A percentile compares a stretch with the other conserved stretches of the same genome.
Conservation (phyloP, 2,797 vertebrate genomes). For the Spatula clypeata region DNA sequence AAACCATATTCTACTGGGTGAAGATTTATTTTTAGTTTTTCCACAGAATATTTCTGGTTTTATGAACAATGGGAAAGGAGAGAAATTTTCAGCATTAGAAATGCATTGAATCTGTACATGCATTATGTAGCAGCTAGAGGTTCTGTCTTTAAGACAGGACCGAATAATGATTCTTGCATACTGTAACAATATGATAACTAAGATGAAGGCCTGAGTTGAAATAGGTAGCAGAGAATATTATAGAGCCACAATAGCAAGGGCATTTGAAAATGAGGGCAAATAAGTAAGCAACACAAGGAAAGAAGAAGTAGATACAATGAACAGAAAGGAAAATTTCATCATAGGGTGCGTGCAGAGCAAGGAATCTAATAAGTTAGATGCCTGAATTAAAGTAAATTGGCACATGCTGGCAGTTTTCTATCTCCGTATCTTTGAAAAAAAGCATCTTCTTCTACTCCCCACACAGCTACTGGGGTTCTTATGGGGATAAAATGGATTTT, state of each 20-base stretch:
- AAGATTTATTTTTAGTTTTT: conserved; percentile 75
- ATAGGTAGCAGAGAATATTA: not conserved
- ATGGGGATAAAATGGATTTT: not conserved
- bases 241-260: conserved; percentile 29
- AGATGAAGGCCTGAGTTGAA: not conserved
- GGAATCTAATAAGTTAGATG: not conserved
- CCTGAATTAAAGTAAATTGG: not conserved
- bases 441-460: not conserved
- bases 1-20: conserved; percentile 12
- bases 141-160: conserved; percentile 57
- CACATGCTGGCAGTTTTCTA: not conserved
- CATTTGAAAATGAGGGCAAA: conserved; percentile 43
- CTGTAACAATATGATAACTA: conserved; percentile 40
- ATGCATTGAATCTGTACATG: conserved; percentile 68
- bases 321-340: conserved; percentile 5
- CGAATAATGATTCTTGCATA: conserved; percentile 63
- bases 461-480: not conserved
- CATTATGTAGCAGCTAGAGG: conserved; percentile 63
- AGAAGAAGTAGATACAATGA: conserved; percentile 10
- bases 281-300: conserved; percentile 5
- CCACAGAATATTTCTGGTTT: conserved; percentile 48
- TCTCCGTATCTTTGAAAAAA: not conserved
- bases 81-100: conserved; percentile 64
- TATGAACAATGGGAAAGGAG: conserved; percentile 53
- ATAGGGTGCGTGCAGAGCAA: not conserved